phyloP scores from a whole-genome alignment of 2,113 vertebrate species.

The Leptosomus discolor region DNA sequence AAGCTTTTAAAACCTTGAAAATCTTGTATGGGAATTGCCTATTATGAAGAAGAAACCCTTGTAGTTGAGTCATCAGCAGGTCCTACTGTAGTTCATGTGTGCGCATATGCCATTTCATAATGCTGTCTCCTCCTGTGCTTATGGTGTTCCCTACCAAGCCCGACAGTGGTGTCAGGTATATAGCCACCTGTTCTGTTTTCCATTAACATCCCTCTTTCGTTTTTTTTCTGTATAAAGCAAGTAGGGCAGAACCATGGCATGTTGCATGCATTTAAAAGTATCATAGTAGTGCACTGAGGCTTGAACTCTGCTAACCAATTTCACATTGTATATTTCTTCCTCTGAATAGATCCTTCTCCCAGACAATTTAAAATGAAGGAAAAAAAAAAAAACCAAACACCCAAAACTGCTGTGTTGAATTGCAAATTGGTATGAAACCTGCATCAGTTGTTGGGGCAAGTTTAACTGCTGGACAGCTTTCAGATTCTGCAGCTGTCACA shows the following conservation, averaged over 20 bases:
- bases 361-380: not conserved
- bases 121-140: not conserved
- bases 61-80: not conserved
- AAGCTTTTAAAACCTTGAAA: not conserved
- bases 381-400: not conserved
- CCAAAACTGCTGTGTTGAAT: not conserved
- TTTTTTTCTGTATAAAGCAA: not conserved
- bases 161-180: not conserved
- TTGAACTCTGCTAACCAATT: not conserved
- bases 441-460: not conserved
- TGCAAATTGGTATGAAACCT: not conserved
- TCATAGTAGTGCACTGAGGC: not conserved
- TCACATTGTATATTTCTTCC: not conserved
- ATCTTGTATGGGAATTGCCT: not conserved
- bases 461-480: not conserved
- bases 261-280: not conserved
- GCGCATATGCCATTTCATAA: not conserved
- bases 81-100: not conserved
- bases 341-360: not conserved
- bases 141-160: not conserved
- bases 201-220: not conserved
- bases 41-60: not conserved
- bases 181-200: not conserved
- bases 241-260: not conserved
- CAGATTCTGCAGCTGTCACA: not conserved